phyloP scores from a whole-genome alignment of 2,888 invertebrate species.

The Eristalis pertinax region DNA sequence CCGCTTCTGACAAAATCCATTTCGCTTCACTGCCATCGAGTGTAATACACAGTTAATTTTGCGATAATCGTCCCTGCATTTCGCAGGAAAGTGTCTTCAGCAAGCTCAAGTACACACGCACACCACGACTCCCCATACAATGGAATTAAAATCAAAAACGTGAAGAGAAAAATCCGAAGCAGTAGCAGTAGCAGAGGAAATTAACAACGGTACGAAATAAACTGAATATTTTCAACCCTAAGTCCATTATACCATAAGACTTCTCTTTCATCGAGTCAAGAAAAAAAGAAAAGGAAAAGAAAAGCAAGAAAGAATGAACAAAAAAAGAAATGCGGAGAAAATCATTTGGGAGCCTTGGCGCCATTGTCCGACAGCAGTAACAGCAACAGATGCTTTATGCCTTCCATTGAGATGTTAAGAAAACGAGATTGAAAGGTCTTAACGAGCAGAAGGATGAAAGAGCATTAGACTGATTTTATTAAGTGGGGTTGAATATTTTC shows the following conservation, averaged over 20 bases:
- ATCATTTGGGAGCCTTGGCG: conserved; percentile 34
- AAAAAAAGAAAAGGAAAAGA: background rate
- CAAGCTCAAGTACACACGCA: too few relatives aligned
- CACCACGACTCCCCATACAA: background rate
- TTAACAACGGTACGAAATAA: conserved; percentile 37
- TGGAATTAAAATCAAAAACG: conserved; percentile 5
- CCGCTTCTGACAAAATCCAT: too few relatives aligned
- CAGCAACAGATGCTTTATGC: conserved; percentile 66
- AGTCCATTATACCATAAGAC: conserved; percentile 50
- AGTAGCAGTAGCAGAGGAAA: background rate
- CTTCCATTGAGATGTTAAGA: conserved; percentile 52
- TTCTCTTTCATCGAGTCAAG: conserved; percentile 43
- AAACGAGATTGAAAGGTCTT: conserved; percentile 67
- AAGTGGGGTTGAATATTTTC: conserved; percentile 62
- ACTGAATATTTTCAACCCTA: conserved; percentile 38
- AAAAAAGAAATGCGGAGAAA: too few relatives aligned
- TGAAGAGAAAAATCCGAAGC: background rate
- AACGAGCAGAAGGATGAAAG: conserved; percentile 57
- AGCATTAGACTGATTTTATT: conserved; percentile 69
- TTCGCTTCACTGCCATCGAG: too few relatives aligned
- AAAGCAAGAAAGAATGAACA: background rate
- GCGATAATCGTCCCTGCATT: too few relatives aligned
- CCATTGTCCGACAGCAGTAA: conserved; percentile 55
- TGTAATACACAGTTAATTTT: too few relatives aligned
- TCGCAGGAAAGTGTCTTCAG: too few relatives aligned